phyloP scores from a whole-genome alignment of 1,140 invertebrate genomes.

The Tetragnatha versicolor region DNA sequence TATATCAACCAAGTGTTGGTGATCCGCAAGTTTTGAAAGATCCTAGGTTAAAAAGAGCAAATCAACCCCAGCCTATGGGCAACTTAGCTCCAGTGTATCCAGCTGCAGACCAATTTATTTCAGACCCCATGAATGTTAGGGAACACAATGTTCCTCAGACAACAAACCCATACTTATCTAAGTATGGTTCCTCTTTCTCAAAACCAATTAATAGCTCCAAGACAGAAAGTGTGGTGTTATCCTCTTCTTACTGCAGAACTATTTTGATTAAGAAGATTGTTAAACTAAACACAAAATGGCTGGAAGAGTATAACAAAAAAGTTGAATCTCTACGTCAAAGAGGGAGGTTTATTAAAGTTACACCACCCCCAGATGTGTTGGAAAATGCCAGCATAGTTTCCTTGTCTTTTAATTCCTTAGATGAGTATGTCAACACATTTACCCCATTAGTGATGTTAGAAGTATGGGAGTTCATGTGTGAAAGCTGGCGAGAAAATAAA shows the following conservation, averaged over 20 bases:
- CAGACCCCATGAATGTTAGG: not conserved
- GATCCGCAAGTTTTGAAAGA: too few relatives aligned
- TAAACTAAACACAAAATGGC: slow-evolving; percentile 24
- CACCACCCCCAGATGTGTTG: slow-evolving; percentile 17
- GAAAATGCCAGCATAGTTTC: slow-evolving; percentile 3
- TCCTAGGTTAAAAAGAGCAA: too few relatives aligned
- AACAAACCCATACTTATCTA: not conserved
- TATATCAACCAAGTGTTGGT: too few relatives aligned
- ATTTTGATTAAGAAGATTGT: slow-evolving; percentile 21
- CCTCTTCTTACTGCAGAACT: too few relatives aligned
- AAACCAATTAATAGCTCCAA: too few relatives aligned
- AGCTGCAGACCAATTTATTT: not conserved
- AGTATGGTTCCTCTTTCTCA: not conserved
- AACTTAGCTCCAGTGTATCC: too few relatives aligned
- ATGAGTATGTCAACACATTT: slow-evolving; percentile 2
- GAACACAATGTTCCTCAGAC: not conserved
- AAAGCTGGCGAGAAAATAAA: too few relatives aligned
- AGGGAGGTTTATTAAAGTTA: too few relatives aligned
- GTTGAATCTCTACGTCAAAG: too few relatives aligned
- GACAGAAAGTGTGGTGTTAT: too few relatives aligned
- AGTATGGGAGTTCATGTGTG: slow-evolving; percentile 32
- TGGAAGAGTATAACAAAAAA: not conserved
- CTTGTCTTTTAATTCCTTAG: slow-evolving; percentile 9
- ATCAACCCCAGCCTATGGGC: too few relatives aligned
- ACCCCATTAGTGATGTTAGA: slow-evolving; percentile 21